phyloP scores from a whole-genome alignment of 2,888 invertebrate genomes.

The Drosophila fungiperda region DNA sequence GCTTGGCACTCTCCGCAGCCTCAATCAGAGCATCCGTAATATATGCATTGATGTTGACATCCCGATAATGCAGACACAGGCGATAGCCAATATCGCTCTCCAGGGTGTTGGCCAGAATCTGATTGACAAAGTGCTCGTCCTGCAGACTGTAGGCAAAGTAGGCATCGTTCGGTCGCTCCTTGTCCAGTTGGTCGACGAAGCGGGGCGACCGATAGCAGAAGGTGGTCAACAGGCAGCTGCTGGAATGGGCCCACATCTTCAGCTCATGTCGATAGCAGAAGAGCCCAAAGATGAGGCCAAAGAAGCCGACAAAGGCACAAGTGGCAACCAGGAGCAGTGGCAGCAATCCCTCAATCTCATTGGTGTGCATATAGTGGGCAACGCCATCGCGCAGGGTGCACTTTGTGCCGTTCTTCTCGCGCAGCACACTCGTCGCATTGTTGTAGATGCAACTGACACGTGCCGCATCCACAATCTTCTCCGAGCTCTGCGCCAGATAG shows the following conservation, averaged over 20 bases:
- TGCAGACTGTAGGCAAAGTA: constrained; percentile 97
- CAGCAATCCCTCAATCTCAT: constrained; percentile 91
- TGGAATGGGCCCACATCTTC: constrained; percentile 93
- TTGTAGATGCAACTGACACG: constrained; percentile 91
- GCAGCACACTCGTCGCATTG: constrained; percentile 90
- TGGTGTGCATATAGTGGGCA: constrained; percentile 89
- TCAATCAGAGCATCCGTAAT: constrained; percentile 96
- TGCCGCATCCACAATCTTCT: constrained; percentile 92
- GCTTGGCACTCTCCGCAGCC: constrained; percentile 95
- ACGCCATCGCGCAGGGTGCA: constrained; percentile 91
- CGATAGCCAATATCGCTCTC: constrained; percentile 94
- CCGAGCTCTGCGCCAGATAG: constrained; percentile 92
- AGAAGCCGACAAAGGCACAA: constrained; percentile 91
- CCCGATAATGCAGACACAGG: constrained; percentile 95
- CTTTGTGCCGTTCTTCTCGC: constrained; percentile 92
- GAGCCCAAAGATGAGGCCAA: constrained; percentile 90
- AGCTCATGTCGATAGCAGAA: constrained; percentile 93
- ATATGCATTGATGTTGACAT: constrained; percentile 94
- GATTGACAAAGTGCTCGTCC: constrained; percentile 95
- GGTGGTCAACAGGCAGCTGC: constrained; percentile 92
- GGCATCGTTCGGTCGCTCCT: constrained; percentile 94
- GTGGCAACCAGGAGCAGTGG: constrained; percentile 92
- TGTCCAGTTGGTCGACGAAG: constrained; percentile 87
- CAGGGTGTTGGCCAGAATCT: constrained; percentile 94
- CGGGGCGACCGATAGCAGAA: constrained; percentile 94